Percentiles rank a stretch among this genome's conserved stretches.
Evolutionary conservation across 1,140 invertebrate genomes (phyloP).

Genomic region (Procambarus clarkii): DNA sequence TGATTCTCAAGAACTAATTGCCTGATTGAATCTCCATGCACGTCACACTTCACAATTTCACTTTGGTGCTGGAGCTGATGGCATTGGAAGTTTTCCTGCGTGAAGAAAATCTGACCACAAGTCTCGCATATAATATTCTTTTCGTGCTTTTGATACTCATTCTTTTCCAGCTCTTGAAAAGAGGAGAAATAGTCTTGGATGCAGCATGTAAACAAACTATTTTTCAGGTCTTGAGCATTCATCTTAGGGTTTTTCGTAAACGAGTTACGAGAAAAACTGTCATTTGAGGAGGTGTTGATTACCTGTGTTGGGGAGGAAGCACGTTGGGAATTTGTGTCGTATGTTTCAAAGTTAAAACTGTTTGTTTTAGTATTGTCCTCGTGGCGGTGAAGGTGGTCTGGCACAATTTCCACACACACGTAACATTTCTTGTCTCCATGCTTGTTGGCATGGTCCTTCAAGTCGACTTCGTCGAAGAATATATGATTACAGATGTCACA

Average conservation of each 20-base stretch:
- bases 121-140: neutral
- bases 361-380: neutral
- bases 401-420: neutral
- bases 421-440: neutral
- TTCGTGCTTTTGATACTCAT: neutral
- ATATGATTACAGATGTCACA: neutral
- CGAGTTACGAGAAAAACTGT: no score
- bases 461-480: neutral
- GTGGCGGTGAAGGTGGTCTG: neutral
- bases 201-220: no score
- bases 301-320: neutral
- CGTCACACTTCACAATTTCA: no score
- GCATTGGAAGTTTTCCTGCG: neutral
- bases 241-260: no score
- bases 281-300: no score
- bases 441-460: neutral
- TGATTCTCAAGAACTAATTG: no score
- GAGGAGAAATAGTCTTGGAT: no score
- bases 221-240: no score
- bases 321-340: neutral
- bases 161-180: neutral
- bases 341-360: neutral
- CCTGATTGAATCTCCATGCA: no score
- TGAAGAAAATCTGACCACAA: neutral
- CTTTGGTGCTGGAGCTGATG: neutral